Conservation (phyloP, 2,113 vertebrate genomes). For the Microtus pennsylvanicus region DNA sequence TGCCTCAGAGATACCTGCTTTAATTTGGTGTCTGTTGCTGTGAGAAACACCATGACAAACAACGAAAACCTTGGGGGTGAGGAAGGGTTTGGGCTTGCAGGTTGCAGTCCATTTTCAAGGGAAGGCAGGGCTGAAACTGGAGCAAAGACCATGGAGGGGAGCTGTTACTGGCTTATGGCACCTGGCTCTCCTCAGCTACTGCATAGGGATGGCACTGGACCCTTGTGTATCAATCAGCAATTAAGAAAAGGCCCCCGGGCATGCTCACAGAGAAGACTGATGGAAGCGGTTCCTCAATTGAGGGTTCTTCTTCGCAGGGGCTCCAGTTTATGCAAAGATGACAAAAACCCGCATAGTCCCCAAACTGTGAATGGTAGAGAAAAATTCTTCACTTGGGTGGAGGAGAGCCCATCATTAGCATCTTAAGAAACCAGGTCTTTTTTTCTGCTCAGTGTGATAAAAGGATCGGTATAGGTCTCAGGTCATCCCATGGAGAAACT, state of each 20-base stretch:
- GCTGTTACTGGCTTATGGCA: background rate
- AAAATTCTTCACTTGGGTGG: background rate
- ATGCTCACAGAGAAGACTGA: background rate
- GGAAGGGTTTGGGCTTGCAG: background rate
- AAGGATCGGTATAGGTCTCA: background rate
- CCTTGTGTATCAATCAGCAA: background rate
- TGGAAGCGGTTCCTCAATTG: background rate
- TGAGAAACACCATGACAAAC: background rate
- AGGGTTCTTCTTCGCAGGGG: background rate
- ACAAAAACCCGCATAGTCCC: background rate
- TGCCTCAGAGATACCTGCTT: background rate
- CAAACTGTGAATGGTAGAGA: background rate
- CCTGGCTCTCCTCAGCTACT: too few species aligned
- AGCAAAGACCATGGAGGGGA: background rate
- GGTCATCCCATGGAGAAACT: background rate
- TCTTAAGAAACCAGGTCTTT: background rate
- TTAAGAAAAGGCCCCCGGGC: background rate
- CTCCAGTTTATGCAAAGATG: background rate
- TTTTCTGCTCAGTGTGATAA: background rate
- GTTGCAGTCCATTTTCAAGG: background rate
- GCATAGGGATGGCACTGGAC: background rate
- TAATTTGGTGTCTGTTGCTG: background rate
- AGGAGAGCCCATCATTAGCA: background rate
- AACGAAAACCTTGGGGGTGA: background rate
- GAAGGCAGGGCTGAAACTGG: background rate